Percentiles rank a stretch among this genome's conserved stretches.
phyloP scores from a whole-genome alignment of 1,140 invertebrate species.

The Limonius californicus region DNA sequence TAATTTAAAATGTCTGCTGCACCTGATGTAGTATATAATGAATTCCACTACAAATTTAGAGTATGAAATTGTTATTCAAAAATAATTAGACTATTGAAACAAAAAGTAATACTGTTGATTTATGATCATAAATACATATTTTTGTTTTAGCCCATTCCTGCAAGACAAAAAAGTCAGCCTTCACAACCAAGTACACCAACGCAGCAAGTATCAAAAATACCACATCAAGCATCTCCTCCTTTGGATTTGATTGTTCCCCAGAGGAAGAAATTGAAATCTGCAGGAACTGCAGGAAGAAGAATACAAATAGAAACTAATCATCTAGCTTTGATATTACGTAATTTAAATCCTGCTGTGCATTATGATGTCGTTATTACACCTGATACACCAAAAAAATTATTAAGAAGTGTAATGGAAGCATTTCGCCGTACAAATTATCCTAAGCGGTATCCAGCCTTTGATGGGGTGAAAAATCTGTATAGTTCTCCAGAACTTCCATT shows the following conservation, averaged over 20 bases:
- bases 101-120: no score
- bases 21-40: no score
- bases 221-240: neutral
- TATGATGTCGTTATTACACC: slow-evolving; percentile 51
- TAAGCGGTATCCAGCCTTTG: slow-evolving; percentile 57
- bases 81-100: no score
- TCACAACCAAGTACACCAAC: neutral
- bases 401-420: no score
- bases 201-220: neutral
- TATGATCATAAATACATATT: no score
- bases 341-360: slow-evolving; percentile 41
- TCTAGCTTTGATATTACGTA: slow-evolving; percentile 35
- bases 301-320: slow-evolving; percentile 52
- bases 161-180: no score
- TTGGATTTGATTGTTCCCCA: neutral
- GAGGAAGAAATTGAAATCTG: slow-evolving; percentile 1
- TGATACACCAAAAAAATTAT: slow-evolving; percentile 47
- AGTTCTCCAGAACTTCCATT: slow-evolving; percentile 29
- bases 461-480: slow-evolving; percentile 67
- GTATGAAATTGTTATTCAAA: no score
- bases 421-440: no score
- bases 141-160: no score
- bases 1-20: no score
- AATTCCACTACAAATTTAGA: no score
- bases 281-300: neutral